phyloP scores from a whole-genome alignment of 2,113 vertebrate genomes.

The Marmota flaviventris region DNA sequence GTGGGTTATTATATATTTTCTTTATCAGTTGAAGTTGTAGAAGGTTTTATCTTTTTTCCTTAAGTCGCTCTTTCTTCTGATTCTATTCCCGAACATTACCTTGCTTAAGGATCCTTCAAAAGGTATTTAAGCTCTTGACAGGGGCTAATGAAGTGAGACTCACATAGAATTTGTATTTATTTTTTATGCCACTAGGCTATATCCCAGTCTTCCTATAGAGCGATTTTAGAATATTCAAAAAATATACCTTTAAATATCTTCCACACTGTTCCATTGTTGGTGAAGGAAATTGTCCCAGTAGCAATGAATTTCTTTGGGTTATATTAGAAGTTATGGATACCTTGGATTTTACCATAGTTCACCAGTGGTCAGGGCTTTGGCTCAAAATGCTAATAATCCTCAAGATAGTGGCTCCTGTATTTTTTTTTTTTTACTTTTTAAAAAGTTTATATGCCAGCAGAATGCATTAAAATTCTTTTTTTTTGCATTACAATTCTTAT shows the following conservation, averaged over 20 bases:
- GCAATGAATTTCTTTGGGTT: conserved; percentile 16
- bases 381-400: conserved; percentile 28
- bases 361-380: not conserved
- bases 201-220: too few species aligned
- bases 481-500: too few species aligned
- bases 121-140: not conserved
- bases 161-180: not conserved
- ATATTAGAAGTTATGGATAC: not conserved
- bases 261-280: not conserved
- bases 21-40: not conserved
- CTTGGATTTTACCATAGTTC: conserved; percentile 2
- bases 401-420: not conserved
- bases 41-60: not conserved
- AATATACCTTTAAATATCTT: not conserved
- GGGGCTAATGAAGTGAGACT: not conserved
- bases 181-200: too few species aligned
- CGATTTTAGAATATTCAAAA: not conserved
- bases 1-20: not conserved
- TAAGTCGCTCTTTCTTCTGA: not conserved
- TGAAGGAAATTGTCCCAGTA: not conserved
- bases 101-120: not conserved
- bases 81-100: not conserved
- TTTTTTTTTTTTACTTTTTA: not conserved
- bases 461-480: too few species aligned
- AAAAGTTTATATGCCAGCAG: too few species aligned